Evolutionary conservation across 2,113 vertebrate genomes (phyloP).

Genomic region (Suncus etruscus): DNA sequence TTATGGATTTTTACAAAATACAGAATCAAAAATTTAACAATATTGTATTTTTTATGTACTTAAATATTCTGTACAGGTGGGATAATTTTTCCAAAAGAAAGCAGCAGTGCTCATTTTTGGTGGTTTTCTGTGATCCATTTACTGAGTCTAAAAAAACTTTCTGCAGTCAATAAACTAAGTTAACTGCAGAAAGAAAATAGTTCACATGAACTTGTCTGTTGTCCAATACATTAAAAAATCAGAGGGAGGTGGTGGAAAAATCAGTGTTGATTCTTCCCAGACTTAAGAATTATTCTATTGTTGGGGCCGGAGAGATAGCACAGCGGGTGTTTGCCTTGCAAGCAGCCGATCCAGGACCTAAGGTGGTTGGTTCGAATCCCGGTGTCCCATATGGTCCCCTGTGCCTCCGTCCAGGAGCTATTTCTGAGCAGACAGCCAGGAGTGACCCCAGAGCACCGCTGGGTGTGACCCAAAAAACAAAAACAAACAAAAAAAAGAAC

Average conservation of each 20-base stretch:
- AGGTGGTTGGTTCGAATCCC: too few species aligned
- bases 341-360: too few species aligned
- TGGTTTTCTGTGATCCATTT: not conserved
- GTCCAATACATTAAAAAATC: not conserved
- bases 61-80: not conserved
- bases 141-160: constrained; percentile 19
- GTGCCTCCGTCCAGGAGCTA: too few species aligned
- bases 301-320: too few species aligned
- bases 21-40: not conserved
- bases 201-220: not conserved
- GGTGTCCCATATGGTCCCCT: too few species aligned
- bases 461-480: too few species aligned
- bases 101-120: not conserved
- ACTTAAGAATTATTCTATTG: not conserved
- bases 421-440: too few species aligned
- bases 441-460: too few species aligned
- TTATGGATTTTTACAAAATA: constrained; percentile 15
- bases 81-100: not conserved
- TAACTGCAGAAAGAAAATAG: not conserved
- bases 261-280: not conserved
- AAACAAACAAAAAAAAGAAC: too few species aligned
- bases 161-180: not conserved
- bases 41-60: not conserved
- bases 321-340: too few species aligned
- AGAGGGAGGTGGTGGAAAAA: not conserved